Conservation (phyloP, 2,113 vertebrate species). For the Paramisgurnus dabryanus region DNA sequence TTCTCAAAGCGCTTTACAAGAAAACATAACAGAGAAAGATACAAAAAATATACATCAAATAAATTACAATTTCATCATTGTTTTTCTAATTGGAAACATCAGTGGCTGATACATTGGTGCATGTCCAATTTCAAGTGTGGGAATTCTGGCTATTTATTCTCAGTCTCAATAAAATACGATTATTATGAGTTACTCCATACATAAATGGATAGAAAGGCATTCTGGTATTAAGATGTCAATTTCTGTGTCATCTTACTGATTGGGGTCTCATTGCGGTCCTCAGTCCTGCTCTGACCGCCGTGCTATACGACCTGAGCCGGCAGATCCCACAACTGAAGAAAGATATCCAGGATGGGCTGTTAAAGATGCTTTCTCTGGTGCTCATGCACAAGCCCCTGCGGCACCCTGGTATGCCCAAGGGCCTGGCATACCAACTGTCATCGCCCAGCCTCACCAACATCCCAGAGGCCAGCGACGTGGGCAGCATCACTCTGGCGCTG, state of each 20-base stretch:
- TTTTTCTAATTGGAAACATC: too few species aligned
- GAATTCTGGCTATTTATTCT: too few species aligned
- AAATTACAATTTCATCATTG: too few species aligned
- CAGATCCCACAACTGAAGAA: conserved; percentile 98
- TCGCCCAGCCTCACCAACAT: conserved; percentile 96
- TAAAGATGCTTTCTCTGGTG: conserved; percentile 98
- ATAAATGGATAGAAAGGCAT: neutral
- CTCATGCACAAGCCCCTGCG: conserved; percentile 97
- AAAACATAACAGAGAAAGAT: too few species aligned
- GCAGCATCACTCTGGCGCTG: conserved; percentile 94
- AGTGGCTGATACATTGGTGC: too few species aligned
- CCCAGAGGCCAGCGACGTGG: conserved; percentile 93
- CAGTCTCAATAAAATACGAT: too few species aligned
- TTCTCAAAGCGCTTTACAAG: too few species aligned
- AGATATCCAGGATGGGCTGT: conserved; percentile 95
- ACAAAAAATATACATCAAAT: too few species aligned
- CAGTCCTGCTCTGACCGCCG: conserved; percentile 94
- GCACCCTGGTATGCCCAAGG: conserved; percentile 97
- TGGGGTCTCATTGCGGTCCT: neutral
- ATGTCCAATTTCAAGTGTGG: too few species aligned
- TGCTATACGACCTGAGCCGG: conserved; percentile 94
- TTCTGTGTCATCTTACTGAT: neutral
- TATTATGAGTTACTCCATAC: neutral
- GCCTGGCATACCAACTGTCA: conserved; percentile 91
- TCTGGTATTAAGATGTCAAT: neutral